Conservation (phyloP, 2,888 invertebrate species). For the Argynnis bischoffii region DNA sequence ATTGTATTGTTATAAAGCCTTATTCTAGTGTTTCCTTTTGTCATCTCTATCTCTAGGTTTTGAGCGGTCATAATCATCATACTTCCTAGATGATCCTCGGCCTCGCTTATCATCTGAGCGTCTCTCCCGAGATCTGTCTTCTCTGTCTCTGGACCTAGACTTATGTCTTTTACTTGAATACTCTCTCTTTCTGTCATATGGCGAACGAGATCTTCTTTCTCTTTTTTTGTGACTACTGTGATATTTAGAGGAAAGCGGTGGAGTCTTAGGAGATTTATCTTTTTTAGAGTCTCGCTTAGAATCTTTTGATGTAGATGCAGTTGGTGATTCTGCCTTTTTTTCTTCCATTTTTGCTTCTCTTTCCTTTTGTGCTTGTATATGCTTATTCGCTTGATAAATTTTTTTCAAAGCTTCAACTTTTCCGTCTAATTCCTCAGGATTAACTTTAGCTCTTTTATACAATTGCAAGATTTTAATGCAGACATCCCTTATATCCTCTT, state of each 20-base stretch:
- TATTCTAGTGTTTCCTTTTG: constrained; percentile 64
- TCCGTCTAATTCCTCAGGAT: constrained; percentile 73
- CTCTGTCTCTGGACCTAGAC: constrained; percentile 73
- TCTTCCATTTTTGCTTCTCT: constrained; percentile 66
- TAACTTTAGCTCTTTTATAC: constrained; percentile 91
- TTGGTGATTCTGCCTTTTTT: constrained; percentile 71
- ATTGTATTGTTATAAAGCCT: constrained; percentile 16
- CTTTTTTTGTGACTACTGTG: constrained; percentile 75
- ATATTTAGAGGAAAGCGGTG: constrained; percentile 74
- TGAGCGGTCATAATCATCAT: constrained; percentile 76
- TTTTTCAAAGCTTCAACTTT: constrained; percentile 69
- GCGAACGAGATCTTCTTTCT: constrained; percentile 73
- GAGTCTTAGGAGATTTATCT: constrained; percentile 77
- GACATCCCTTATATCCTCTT: constrained; percentile 92
- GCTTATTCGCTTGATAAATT: constrained; percentile 75
- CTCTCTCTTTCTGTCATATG: constrained; percentile 75
- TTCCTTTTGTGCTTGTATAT: constrained; percentile 68
- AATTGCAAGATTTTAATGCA: constrained; percentile 91
- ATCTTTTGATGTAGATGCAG: constrained; percentile 75
- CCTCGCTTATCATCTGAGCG: constrained; percentile 68
- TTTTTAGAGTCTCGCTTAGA: constrained; percentile 69
- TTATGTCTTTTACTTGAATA: constrained; percentile 75
- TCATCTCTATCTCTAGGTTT: constrained; percentile 74
- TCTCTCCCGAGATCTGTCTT: constrained; percentile 70
- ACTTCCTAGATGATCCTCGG: constrained; percentile 64